Base-by-base conservation (phyloP, 2,113 vertebrate genomes). In the Chauna torquata region DNA sequence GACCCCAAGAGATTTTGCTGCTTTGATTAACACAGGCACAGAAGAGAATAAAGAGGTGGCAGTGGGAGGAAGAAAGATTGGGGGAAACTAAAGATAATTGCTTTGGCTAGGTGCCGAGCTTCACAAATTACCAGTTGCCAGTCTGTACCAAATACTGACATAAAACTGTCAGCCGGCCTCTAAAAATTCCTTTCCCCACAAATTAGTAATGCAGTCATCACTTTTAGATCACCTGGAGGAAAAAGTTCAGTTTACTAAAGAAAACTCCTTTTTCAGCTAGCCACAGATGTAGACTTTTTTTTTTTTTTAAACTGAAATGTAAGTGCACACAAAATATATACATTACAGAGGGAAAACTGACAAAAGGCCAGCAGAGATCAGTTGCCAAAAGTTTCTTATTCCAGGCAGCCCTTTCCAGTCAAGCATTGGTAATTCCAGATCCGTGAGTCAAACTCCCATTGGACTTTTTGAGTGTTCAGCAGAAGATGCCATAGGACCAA, bases 101-200 rank as follows among this genome's bases (percentile, higher is more conserved):
- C 59, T 69, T 45, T 94, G 91, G 62, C 69, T 72, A 22, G 7
- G 19, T 74, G 84, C 89, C 95, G 82, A 14, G 79, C 66, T 91
- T 94, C 62, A 85, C 94, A 97, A 92, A 93, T 91, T 92, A 96
- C 40, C 78, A 82, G 52, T 57, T 84, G 57, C 52, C 77, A 57
- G 69, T 64, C 57, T 49, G 27, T 32, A 84, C 17, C 54, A 40
- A 85, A 77, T 36, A 65, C 24, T 66, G 66, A 76, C 28, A 80
- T 50, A 85, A 94, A 96, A 69, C 77, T 85, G 80, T 66, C 78
- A 94, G 45, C 70, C 0, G 1, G 12, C 45, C 74, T 49, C 59
- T 42, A 79, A 94, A 91, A 94, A 70, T 25, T 57, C 76, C 52
- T 55, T 72, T 50, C 19, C 70, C 38, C 15, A 15, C 74, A 91